phyloP scores from a whole-genome alignment of 23 tunicate species.

The Oikopleura dioica region DNA sequence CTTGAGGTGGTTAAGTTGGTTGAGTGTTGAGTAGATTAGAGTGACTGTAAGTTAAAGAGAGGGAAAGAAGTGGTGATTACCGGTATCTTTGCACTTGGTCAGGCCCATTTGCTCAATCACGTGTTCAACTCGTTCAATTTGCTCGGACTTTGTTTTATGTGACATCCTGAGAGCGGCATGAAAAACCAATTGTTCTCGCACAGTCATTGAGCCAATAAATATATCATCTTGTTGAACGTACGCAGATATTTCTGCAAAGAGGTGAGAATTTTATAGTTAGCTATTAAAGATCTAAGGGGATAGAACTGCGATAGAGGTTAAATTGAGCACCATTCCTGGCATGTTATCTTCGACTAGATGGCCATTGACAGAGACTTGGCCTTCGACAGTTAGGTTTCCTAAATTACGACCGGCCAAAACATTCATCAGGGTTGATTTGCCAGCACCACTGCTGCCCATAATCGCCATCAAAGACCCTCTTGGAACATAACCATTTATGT shows the following conservation, averaged over 20 bases:
- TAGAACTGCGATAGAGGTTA: no score
- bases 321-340: no score
- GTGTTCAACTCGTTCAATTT: conserved; percentile 25
- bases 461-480: conserved; percentile 55
- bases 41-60: no score
- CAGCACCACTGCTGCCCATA: conserved; percentile 77
- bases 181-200: conserved; percentile 40
- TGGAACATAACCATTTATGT: conserved; percentile 36
- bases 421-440: conserved; percentile 55
- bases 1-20: no score
- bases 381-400: conserved; percentile 25
- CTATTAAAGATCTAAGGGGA: no score
- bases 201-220: conserved; percentile 63
- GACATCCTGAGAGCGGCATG: background rate
- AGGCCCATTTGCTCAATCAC: conserved; percentile 51
- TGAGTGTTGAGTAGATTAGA: no score
- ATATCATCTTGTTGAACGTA: conserved; percentile 82
- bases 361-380: no score
- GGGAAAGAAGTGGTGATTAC: no score
- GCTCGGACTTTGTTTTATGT: conserved; percentile 20
- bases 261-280: no score
- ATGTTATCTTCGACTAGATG: no score
- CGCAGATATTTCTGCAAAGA: conserved; percentile 37
- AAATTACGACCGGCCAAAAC: conserved; percentile 48
- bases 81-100: conserved; percentile 24